Conservation (phyloP, 1,140 invertebrate species). For the Macrotrachela quadricornifera region DNA sequence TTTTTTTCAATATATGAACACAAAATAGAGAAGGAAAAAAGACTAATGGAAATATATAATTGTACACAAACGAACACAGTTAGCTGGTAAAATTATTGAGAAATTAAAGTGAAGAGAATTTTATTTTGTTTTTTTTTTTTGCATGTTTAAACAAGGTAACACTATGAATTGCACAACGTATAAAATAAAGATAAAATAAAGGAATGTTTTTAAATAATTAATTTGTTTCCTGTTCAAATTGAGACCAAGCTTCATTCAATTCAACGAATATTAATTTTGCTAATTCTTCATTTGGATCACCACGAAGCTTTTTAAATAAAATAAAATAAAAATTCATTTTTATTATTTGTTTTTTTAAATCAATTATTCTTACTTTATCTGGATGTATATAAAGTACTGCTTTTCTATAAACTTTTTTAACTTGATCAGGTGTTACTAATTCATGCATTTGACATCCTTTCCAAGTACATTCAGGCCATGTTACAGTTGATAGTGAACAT, state of each 20-base stretch:
- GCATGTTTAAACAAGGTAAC: no score
- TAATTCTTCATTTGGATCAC: constrained; percentile 36
- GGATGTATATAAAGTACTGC: constrained; percentile 91
- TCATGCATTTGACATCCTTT: constrained; percentile 75
- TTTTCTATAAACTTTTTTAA: constrained; percentile 81
- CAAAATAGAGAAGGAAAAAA: no score
- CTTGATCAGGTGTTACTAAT: constrained; percentile 62
- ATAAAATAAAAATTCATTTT: not conserved
- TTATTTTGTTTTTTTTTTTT: no score
- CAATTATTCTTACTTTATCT: constrained; percentile 54
- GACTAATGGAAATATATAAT: no score
- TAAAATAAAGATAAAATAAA: no score
- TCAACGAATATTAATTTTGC: constrained; percentile 96
- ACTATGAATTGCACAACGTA: no score
- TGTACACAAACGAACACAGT: no score
- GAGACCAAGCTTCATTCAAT: constrained; percentile 89
- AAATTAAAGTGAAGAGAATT: no score
- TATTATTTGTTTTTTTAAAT: not conserved
- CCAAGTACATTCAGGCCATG: constrained; percentile 77
- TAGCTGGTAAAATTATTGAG: no score
- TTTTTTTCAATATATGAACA: no score
- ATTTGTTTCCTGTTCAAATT: constrained; percentile 58
- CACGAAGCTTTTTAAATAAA: constrained; percentile 21
- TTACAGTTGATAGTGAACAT: constrained; percentile 70
- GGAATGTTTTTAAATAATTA: constrained; percentile 26